phyloP scores from a whole-genome alignment of 37 sponge, comb jelly and placozoan species.

The Ephydatia muelleri region DNA sequence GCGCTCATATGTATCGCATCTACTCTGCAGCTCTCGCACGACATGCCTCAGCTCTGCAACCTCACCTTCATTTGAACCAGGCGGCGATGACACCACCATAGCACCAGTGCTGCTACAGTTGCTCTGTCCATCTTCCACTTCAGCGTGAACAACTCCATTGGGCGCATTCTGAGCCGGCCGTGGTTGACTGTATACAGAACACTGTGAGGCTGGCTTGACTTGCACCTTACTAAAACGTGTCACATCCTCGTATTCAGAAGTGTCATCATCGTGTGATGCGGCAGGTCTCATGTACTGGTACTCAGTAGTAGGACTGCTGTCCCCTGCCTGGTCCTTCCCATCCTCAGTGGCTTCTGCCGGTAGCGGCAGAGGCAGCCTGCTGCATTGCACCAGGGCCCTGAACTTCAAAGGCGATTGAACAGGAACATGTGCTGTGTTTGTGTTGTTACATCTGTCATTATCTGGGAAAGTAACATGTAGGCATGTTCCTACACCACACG shows the following conservation, averaged over 20 bases:
- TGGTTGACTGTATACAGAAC: background rate
- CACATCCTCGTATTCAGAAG: background rate
- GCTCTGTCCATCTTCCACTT: background rate
- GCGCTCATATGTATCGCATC: background rate
- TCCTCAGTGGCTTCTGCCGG: background rate
- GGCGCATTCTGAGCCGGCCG: too few species aligned
- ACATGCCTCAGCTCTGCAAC: background rate
- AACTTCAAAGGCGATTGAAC: background rate
- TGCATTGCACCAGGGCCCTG: background rate
- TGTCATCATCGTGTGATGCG: background rate
- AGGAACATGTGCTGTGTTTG: background rate
- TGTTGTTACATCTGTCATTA: background rate
- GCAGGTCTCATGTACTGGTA: background rate
- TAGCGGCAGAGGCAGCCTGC: background rate
- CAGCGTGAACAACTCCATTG: background rate
- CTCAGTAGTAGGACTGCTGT: background rate
- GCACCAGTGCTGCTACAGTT: background rate
- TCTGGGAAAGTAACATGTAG: background rate
- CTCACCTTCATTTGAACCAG: background rate
- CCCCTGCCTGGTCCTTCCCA: background rate
- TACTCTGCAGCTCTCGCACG: background rate
- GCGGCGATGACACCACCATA: too few species aligned
- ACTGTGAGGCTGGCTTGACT: background rate
- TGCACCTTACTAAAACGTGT: background rate
- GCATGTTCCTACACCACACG: background rate